Base-by-base conservation (phyloP, 2,113 vertebrate species). In the Pheucticus melanocephalus region DNA sequence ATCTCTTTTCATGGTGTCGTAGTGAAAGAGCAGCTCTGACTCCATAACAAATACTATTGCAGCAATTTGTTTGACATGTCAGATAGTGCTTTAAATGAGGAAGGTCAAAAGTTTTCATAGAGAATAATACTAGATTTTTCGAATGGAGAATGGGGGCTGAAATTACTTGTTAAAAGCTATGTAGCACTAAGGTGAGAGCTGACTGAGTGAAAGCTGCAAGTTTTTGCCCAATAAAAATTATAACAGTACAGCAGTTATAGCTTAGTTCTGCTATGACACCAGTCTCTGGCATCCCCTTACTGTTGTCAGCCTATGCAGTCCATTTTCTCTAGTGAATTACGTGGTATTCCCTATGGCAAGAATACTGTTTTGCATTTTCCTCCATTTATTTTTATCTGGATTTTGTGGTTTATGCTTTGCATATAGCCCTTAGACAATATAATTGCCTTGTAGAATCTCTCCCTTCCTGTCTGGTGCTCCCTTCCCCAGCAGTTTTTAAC, bases 261-360 rank as follows among this genome's bases (percentile, higher is more conserved):
- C 71, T 94, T 90, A 83, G 80, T 91, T 95, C 83, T 95, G 81
- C 91, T 90, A 56, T 48, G 21, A 93, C 88, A 95, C 86, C 50
- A 70, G 71, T 86, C 64, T 81, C 80, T 84, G 90, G 71, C 75
- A 83, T 95, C 57, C 68, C 68, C 79, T 90, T 76, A 42, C 83
- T 86, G 45, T 95, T 94, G 94, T 96, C 78, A 94, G 86, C 80
- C 83, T 86, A 82, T 95, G 92, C 95, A 96, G 97, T 97, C 95
- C 90, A 95, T 97, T 97, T 95, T 96, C 94, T 91, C 71, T 77
- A 88, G 94, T 83, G 93, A 96, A 97, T 97, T 96, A 95, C 70
- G 50, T 94, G 93, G 81, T 84, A 72, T 89, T 95, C 93, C 90
- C 94, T 91, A 33, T 91, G 87, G 95, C 90, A 93, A 96, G 70